These are phyloP conservation scores for Trisateles emortualis DNA, from an alignment of 2,888 invertebrate genomes.

Conservation along the genomic window DNA sequence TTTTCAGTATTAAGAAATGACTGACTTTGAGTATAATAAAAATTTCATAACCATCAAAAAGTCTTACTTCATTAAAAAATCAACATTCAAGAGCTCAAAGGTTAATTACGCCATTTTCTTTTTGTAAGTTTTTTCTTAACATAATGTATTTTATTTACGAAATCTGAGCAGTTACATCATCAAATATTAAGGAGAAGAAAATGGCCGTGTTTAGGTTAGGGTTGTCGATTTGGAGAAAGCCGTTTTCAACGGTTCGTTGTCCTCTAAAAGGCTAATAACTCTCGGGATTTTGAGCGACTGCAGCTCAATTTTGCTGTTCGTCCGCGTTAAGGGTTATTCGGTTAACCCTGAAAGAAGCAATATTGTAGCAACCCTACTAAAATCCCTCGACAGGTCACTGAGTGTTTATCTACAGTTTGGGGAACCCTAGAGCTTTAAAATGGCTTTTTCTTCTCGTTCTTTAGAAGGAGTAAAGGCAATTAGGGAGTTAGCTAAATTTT, in stretches of 20 bases:
- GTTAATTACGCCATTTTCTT: slow-evolving; percentile 12
- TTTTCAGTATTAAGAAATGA: no score
- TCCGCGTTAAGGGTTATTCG: background rate
- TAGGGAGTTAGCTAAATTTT: slow-evolving; percentile 21
- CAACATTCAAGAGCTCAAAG: background rate
- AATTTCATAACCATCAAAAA: no score
- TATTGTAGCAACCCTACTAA: slow-evolving; percentile 17
- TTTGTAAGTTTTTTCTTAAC: slow-evolving; percentile 17
- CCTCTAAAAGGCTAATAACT: slow-evolving; percentile 17
- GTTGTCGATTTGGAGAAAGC: slow-evolving; percentile 14
- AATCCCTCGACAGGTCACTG: slow-evolving; percentile 15
- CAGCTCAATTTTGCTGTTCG: background rate
- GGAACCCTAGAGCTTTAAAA: slow-evolving; percentile 15
- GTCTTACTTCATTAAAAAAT: background rate
- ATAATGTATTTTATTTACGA: slow-evolving; percentile 27
- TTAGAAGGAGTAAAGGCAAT: slow-evolving; percentile 21
- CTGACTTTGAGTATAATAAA: no score
- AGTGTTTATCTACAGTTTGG: slow-evolving; percentile 34
- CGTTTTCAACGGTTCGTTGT: slow-evolving; percentile 10
- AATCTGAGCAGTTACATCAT: slow-evolving; percentile 40
- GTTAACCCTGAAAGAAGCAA: background rate
- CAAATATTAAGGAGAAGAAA: slow-evolving; percentile 38
- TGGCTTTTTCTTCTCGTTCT: slow-evolving; percentile 26
- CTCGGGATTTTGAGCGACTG: slow-evolving; percentile 17
- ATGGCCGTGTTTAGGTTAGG: slow-evolving; percentile 30